Evolutionary conservation across 1,140 invertebrate genomes (phyloP), one percentile per base, ranked within the genome.

Genomic region (Sarcophaga peregrina): DNA sequence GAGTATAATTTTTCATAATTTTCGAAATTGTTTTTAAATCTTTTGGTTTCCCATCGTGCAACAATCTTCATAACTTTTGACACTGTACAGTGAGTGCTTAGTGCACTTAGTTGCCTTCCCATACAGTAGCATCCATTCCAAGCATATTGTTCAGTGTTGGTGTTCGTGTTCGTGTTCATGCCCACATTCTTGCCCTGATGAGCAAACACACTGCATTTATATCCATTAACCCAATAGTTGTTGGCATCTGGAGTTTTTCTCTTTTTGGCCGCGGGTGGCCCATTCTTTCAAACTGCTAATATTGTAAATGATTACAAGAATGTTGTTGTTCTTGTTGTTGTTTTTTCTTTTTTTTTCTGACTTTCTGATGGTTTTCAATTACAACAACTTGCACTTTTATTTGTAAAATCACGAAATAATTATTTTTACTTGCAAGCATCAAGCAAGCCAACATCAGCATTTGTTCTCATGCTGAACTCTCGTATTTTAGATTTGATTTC

Each of bases 331-430:
- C 13, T 58, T 58, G 13, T 58, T 13, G 1, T 37, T 37, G 54
- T 58, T 58, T 15, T 58, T 58, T 15, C 52, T 58, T 15, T 15
- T 68, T 68, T 17, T 7, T 68, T 68, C 8, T 68, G 62, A 68
- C 62, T 68, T 68, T 37, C 20, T 68, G 62, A 68, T 68, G 62
- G 62, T 68, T 68, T 68, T 68, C 62, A 68, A 68, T 68, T 68
- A 68, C 62, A 68, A 68, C 62, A 68, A 68, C 62, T 68, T 68
- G 62, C 62, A 68, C 62, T 68, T 68, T 68, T 68, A 68, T 5
- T 68, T 20, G n/a, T 68, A 8, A 68, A 37, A 37, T 37, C 15
- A 68, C 62, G n/a, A 68, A 68, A 68, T 68, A 68, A 68, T 68
- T 68, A 25, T 25, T 68, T 68, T 68, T 58, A 58, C n/a, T 58